Base-by-base conservation (phyloP, 2,113 vertebrate species). In the Halichoeres trimaculatus region DNA sequence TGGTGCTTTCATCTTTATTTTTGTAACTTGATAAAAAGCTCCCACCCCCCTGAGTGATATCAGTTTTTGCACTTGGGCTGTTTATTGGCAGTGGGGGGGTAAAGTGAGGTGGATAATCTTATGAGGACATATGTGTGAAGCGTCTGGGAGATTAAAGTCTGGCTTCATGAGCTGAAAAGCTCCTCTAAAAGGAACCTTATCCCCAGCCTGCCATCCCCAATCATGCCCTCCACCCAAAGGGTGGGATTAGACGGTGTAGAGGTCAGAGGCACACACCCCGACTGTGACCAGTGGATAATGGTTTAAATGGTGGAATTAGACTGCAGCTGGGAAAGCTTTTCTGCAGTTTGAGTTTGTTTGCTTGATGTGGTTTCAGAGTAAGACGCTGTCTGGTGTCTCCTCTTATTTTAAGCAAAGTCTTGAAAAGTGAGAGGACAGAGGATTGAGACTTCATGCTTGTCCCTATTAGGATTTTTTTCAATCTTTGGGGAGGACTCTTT, bases 121-220 rank as follows among this genome's bases (percentile, higher is more conserved):
- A 78, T 55, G 22, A 53, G 62, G 67, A 73, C 91, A 92, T 93
- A 93, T 91, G 92, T 85, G 83, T 83, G 74, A 86, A 90, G 78
- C 68, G 76, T 92, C 89, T 91, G 80, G 80, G 43, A 91, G 92
- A 92, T 92, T 91, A 91, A 41, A 81, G 88, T 88, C 86, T 87
- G 85, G 70, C 67, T 63, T 70, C 50, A 23, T 78, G 84, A 83
- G 85, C 87, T 73, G 79, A 22, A 89, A 91, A 88, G 72, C 89
- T 82, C 60, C 81, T 77, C 69, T 78, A 82, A 91, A 82, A 78
- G 64, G 54, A 56, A 62, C 74, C 60, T 89, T 81, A 86, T 81
- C 86, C 68, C 52, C 53, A 5, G 34, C 12, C 57, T 70, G 70
- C 72, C 54, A 40, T 7, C 70, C 67, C 50, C 56, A 62, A 43